These are phyloP conservation scores for Nephrocerus scutellatus DNA, from an alignment of 2,888 invertebrate species.

Conservation along the genomic window DNA sequence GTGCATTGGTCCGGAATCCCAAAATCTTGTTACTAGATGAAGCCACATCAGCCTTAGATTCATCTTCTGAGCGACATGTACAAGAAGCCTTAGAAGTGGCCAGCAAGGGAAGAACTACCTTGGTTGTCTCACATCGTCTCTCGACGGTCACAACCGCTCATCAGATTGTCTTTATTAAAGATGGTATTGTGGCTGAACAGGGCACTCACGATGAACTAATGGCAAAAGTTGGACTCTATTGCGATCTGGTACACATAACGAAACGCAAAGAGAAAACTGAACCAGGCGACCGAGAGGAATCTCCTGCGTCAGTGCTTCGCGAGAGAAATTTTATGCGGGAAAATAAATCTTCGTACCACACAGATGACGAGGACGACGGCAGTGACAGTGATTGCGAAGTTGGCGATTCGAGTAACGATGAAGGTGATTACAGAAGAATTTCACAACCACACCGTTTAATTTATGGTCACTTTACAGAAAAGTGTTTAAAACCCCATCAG, in stretches of 20 bases:
- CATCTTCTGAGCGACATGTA: constrained; percentile 71
- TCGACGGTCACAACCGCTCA: constrained; percentile 65
- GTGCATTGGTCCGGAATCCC: constrained; percentile 70
- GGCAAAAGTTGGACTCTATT: constrained; percentile 57
- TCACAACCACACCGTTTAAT: too few species aligned
- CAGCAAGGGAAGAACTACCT: constrained; percentile 63
- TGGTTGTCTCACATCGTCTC: constrained; percentile 68
- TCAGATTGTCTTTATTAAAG: constrained; percentile 62
- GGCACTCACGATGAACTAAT: constrained; percentile 69
- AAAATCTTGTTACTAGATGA: constrained; percentile 70
- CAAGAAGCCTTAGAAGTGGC: constrained; percentile 75
- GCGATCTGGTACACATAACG: constrained; percentile 59
- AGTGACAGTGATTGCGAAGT: background rate
- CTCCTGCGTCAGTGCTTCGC: constrained; percentile 6
- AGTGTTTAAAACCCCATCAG: constrained; percentile 27
- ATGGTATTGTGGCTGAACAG: constrained; percentile 63
- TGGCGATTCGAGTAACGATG: constrained; percentile 14
- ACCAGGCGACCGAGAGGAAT: constrained; percentile 13
- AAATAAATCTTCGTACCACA: too few species aligned
- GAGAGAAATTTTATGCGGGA: constrained; percentile 11
- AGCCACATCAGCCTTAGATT: constrained; percentile 78
- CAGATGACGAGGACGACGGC: too few species aligned
- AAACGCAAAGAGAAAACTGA: constrained; percentile 40
- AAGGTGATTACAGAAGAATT: too few species aligned
- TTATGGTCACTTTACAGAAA: too few species aligned